Evolutionary conservation across 2,888 invertebrate species (phyloP).

Genomic region (Conomelus anceps): DNA sequence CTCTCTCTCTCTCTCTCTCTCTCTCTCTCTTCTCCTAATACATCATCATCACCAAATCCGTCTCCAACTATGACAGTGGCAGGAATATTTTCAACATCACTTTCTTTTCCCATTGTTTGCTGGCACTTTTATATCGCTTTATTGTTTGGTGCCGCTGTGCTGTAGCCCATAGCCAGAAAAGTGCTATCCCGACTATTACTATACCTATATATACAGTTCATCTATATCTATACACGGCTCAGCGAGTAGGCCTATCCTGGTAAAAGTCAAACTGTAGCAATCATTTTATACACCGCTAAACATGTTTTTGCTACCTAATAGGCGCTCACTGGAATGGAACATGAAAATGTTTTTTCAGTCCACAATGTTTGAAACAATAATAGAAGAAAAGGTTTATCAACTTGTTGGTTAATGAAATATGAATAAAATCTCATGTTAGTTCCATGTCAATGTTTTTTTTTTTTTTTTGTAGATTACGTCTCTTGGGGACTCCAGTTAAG

Average conservation of each 20-base stretch:
- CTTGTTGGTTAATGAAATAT: too few relatives aligned
- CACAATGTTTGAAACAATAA: background rate
- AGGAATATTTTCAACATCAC: background rate
- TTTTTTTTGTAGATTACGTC: too few relatives aligned
- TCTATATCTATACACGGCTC: background rate
- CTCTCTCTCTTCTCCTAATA: too few relatives aligned
- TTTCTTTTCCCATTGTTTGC: background rate
- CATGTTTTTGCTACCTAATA: background rate
- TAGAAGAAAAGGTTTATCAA: too few relatives aligned
- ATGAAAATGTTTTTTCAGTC: background rate
- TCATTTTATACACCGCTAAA: background rate
- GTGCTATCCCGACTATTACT: background rate
- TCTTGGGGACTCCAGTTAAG: too few relatives aligned
- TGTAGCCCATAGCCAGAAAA: background rate
- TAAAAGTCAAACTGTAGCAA: background rate
- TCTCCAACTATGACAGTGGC: background rate
- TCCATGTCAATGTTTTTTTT: too few relatives aligned
- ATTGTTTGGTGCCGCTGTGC: background rate
- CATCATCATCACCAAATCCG: background rate
- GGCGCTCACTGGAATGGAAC: background rate
- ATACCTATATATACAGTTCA: background rate
- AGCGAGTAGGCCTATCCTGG: background rate
- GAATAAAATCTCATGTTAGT: too few relatives aligned
- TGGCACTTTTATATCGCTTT: background rate
- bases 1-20: too few relatives aligned